A percentile compares a stretch with the other conserved stretches of the same genome.
Evolutionary conservation across 2,888 invertebrate species (phyloP).

Genomic region (Eremobia ochroleuca): DNA sequence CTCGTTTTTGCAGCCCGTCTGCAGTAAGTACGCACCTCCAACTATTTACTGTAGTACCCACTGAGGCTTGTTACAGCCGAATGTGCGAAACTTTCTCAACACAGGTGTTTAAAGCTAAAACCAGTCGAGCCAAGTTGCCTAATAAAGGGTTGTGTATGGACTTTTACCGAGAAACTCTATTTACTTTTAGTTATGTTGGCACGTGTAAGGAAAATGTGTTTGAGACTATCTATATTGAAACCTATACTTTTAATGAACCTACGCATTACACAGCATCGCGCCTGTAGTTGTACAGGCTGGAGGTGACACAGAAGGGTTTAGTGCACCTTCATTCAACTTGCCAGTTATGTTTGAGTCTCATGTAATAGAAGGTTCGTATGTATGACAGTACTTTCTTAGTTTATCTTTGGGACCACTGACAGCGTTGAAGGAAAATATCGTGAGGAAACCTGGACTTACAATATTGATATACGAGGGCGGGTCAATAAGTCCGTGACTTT

Average conservation of each 20-base stretch:
- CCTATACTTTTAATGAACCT: not conserved
- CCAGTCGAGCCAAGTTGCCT: slow-evolving; percentile 29
- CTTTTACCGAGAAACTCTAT: slow-evolving; percentile 10
- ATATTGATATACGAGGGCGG: no score
- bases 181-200: not conserved
- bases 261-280: not conserved
- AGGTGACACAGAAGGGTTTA: not conserved
- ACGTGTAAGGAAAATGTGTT: not conserved
- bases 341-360: no score
- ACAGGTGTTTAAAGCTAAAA: slow-evolving; percentile 48
- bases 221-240: not conserved
- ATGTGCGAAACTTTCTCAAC: slow-evolving; percentile 44
- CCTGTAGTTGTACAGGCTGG: no score
- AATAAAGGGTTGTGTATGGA: slow-evolving; percentile 46
- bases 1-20: not conserved
- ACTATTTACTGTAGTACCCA: not conserved
- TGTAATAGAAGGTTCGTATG: no score
- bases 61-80: slow-evolving; percentile 3
- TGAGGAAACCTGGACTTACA: no score
- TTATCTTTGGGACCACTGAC: no score
- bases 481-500: no score
- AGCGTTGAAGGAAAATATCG: no score
- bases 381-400: no score
- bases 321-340: not conserved
- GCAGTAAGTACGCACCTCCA: slow-evolving; percentile 8